Evolutionary conservation across 2,113 vertebrate genomes (phyloP), one percentile per base, ranked within the genome.

Genomic region (Coryphaenoides rupestris): DNA sequence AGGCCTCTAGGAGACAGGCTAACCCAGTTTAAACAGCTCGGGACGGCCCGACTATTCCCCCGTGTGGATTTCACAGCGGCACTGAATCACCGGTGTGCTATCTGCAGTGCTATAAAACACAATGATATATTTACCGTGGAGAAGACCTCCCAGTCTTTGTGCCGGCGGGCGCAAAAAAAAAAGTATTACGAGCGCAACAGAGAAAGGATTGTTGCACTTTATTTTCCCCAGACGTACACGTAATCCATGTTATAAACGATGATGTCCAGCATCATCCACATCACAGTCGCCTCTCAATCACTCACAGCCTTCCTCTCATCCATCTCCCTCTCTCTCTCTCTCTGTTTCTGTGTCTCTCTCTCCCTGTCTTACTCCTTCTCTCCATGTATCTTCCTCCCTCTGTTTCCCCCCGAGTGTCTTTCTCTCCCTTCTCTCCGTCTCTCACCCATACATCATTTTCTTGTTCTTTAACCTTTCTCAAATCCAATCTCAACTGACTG

Each of bases 1-100:
- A 49, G 55, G n/a, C 80, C 87, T 83, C 75, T 52, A 74, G 87
- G 73, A 72, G 87, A 83, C 80, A 77, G 68, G 60, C 62, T 73
- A 71, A 77, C 55, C 66, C 78, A 78, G 72, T 63, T 73, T n/a
- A 73, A 76, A n/a, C n/a, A n/a, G 47, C 24, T 1, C 22, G 33
- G 13, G 21, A 49, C 19, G 21, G 28, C 13, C 49, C n/a, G 66
- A 61, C 68, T 60, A 23, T 63, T 22, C 53, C 62, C n/a, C 21
- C 59, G 61, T 55, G 53, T 72, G 71, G 63, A 69, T 78, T 79
- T 77, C 69, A 66, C 65, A 58, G 64, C 70, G 40, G 26, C 15
- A 75, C 64, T 60, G 66, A 76, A 79, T 73, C 70, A 75, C 50
- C n/a, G 46, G 66, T 61, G 55, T 64, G 76, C 68, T 72, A 72